Conservation (phyloP, 37 sponge, comb jelly and placozoan species). For the Mnemiopsis leidyi region DNA sequence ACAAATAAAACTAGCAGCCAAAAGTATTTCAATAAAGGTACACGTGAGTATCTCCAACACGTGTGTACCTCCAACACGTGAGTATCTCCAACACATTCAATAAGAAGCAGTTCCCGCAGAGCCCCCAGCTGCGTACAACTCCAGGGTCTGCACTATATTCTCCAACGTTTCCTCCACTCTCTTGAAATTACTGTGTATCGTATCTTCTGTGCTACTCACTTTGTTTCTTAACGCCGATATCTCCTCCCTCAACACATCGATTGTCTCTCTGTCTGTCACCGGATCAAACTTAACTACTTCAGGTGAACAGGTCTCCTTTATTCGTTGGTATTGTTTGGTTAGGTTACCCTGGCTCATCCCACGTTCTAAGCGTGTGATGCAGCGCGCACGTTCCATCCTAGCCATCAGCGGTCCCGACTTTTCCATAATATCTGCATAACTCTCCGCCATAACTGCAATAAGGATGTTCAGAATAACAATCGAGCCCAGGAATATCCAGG, state of each 20-base stretch:
- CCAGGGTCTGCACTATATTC: conserved; percentile 25
- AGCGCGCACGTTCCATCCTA: conserved; percentile 20
- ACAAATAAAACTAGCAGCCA: no score
- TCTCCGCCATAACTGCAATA: not conserved
- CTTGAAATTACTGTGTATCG: not conserved
- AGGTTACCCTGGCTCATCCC: not conserved
- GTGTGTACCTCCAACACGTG: no score
- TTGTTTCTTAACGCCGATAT: not conserved
- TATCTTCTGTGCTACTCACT: not conserved
- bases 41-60: no score
- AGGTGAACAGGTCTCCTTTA: conserved; percentile 9
- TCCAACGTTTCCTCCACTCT: not conserved
- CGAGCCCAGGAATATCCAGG: conserved; percentile 13
- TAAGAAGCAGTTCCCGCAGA: not conserved
- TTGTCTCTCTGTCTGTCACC: conserved; percentile 21
- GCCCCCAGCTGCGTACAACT: conserved; percentile 8
- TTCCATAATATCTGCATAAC: conserved; percentile 16
- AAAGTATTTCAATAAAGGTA: no score
- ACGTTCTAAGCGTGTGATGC: not conserved
- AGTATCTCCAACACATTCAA: no score
- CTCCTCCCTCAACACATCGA: not conserved
- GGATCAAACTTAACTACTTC: not conserved
- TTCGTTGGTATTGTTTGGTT: not conserved
- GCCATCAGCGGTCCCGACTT: conserved; percentile 7
- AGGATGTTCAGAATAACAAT: conserved; percentile 21